Conservation (phyloP, 2,797 vertebrate genomes). For the Kryptolebias ocellatus region DNA sequence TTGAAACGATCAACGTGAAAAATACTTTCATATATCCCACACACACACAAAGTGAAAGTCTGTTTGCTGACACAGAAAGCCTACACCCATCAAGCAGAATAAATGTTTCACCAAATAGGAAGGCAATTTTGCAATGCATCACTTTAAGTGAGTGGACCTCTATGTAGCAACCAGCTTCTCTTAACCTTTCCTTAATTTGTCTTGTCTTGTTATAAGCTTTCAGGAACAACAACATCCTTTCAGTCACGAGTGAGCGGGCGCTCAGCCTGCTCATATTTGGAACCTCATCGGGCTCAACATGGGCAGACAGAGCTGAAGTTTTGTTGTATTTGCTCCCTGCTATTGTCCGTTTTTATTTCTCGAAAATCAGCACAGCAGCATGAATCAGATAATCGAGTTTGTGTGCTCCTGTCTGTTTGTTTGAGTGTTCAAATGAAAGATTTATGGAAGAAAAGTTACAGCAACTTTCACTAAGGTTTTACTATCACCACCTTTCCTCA, state of each 20-base stretch:
- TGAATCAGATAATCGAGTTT: slow-evolving; percentile 58
- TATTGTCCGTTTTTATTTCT: not conserved
- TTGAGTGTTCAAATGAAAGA: slow-evolving; percentile 40
- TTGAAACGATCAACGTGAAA: slow-evolving; percentile 39
- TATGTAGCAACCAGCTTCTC: slow-evolving; percentile 67
- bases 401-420: too few species aligned
- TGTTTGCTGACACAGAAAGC: slow-evolving; percentile 68
- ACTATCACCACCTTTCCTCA: slow-evolving; percentile 62
- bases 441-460: slow-evolving; percentile 66
- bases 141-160: slow-evolving; percentile 78
- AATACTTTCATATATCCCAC: slow-evolving; percentile 35
- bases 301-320: not conserved
- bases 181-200: slow-evolving; percentile 81
- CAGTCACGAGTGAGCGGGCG: slow-evolving; percentile 10
- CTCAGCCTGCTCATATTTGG: slow-evolving; percentile 13
- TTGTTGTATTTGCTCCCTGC: not conserved
- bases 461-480: slow-evolving; percentile 61
- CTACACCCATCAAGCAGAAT: slow-evolving; percentile 62
- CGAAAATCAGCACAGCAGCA: slow-evolving; percentile 78
- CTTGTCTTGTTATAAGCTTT: slow-evolving; percentile 76
- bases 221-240: slow-evolving; percentile 69
- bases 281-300: slow-evolving; percentile 10
- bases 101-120: slow-evolving; percentile 70
- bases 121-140: slow-evolving; percentile 77
- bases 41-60: slow-evolving; percentile 43